Conservation (phyloP, 2,888 invertebrate species). For the Cosmorhoe ocellata region DNA sequence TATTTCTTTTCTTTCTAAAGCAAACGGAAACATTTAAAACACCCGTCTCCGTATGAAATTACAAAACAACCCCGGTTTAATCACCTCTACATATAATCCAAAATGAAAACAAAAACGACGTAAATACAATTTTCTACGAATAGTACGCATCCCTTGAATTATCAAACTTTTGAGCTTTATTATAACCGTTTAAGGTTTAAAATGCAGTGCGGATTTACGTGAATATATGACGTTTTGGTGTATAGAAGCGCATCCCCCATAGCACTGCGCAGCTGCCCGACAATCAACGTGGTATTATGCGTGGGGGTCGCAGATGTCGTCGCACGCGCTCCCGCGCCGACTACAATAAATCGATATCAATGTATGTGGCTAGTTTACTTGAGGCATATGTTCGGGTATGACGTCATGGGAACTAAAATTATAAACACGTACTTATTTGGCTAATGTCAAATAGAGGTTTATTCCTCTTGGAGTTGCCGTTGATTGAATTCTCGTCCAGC, state of each 20-base stretch:
- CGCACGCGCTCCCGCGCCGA: conserved; percentile 52
- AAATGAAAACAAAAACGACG: conserved; percentile 26
- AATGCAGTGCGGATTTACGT: conserved; percentile 15
- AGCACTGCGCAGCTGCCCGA: conserved; percentile 70
- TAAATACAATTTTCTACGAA: conserved; percentile 21
- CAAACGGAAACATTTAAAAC: conserved; percentile 28
- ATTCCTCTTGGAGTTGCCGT: no score
- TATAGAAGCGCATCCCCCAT: conserved; percentile 37
- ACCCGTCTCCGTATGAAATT: conserved; percentile 28
- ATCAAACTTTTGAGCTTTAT: conserved; percentile 1
- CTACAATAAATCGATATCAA: conserved; percentile 61
- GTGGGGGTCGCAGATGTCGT: conserved; percentile 78
- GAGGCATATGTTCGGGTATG: conserved; percentile 32
- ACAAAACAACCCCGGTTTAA: conserved; percentile 30
- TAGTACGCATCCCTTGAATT: conserved; percentile 3
- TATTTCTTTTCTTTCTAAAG: conserved; percentile 11
- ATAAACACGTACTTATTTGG: no score
- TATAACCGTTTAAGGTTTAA: conserved; percentile 16
- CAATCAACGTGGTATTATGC: conserved; percentile 68
- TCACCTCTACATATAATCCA: conserved; percentile 33
- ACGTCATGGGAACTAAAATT: conserved; percentile 29
- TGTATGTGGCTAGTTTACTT: conserved; percentile 28
- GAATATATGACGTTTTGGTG: conserved; percentile 26
- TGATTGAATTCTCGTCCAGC: not conserved
- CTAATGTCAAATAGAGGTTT: no score